Evolutionary conservation across 2,113 vertebrate genomes (phyloP).

Genomic region (Myocastor coypus): DNA sequence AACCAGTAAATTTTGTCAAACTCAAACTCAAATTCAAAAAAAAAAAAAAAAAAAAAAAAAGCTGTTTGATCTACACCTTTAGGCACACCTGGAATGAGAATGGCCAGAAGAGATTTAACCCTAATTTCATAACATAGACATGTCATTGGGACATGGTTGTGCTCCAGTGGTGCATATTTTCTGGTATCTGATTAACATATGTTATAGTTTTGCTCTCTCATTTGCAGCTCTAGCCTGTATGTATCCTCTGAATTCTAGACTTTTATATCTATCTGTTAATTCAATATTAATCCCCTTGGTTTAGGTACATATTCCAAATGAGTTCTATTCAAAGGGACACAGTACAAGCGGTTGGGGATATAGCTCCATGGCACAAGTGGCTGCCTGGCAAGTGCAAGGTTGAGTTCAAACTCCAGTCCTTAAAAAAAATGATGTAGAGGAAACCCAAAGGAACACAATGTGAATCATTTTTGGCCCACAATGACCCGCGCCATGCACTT

Average conservation of each 20-base stretch:
- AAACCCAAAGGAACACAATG: not conserved
- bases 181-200: not conserved
- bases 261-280: not conserved
- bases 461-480: not conserved
- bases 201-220: not conserved
- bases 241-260: not conserved
- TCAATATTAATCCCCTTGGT: not conserved
- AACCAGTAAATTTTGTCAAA: no score
- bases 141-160: not conserved
- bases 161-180: not conserved
- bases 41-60: no score
- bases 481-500: not conserved
- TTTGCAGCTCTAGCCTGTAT: not conserved
- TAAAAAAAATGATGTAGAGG: no score
- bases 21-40: no score
- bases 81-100: not conserved
- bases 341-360: not conserved
- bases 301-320: not conserved
- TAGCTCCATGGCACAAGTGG: no score
- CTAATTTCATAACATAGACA: not conserved
- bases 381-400: no score
- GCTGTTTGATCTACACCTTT: not conserved
- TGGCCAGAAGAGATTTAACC: not conserved
- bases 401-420: no score
- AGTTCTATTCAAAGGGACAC: not conserved